A percentile compares a stretch with the other conserved stretches of the same genome.
phyloP scores from a whole-genome alignment of 2,113 vertebrate species.

The Phalacrocorax brasilianus region DNA sequence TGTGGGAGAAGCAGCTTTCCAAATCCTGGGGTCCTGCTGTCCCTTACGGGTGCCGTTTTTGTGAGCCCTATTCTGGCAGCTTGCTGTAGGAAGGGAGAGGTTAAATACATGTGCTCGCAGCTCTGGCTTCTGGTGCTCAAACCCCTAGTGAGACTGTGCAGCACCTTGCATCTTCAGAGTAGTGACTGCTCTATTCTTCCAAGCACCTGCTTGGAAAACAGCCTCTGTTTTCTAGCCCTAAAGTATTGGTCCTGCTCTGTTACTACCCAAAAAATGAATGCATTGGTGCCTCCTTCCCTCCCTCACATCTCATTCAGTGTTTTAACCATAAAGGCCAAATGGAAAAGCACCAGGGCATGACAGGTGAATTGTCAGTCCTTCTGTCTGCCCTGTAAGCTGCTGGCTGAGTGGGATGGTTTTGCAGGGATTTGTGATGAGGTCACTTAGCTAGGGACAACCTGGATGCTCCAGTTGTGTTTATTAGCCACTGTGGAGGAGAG shows the following conservation, averaged over 20 bases:
- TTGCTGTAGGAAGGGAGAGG: not conserved
- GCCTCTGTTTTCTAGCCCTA: not conserved
- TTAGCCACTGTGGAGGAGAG: not conserved
- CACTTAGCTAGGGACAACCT: not conserved
- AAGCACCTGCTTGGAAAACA: not conserved
- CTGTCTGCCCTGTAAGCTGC: not conserved
- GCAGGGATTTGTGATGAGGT: not conserved
- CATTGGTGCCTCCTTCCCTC: not conserved
- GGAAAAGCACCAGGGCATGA: not conserved
- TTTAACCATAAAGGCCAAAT: not conserved
- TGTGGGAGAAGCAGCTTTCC: not conserved
- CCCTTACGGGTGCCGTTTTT: not conserved
- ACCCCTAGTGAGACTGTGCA: not conserved
- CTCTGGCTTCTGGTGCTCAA: not conserved
- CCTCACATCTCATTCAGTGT: not conserved
- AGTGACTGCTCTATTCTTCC: not conserved
- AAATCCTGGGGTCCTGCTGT: not conserved
- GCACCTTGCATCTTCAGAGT: not conserved
- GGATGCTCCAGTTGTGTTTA: not conserved
- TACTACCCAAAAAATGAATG: not conserved
- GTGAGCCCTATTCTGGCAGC: rapidly evolving
- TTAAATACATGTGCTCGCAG: rapidly evolving
- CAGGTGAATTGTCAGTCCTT: not conserved
- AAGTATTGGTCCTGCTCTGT: not conserved
- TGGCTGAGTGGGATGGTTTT: not conserved